These are phyloP conservation scores for Cheilosia grossa DNA, from an alignment of 2,888 invertebrate genomes.

Conservation along the genomic window DNA sequence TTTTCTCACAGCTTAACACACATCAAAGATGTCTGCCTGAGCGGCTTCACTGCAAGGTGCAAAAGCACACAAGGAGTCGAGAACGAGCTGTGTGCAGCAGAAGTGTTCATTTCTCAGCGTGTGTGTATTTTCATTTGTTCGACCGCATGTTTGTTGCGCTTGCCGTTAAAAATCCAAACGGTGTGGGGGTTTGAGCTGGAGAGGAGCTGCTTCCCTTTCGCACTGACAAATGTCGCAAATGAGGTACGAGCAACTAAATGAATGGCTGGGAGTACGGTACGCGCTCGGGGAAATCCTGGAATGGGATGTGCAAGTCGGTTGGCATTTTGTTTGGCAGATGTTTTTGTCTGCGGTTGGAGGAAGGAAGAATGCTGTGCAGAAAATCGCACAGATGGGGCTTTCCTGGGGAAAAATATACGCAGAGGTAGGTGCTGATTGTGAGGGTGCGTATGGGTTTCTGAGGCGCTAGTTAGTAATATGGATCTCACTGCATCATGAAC, in stretches of 20 bases:
- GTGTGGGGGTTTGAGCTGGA: background rate
- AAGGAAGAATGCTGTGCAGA: background rate
- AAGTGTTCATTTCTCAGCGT: conserved; percentile 35
- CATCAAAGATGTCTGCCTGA: conserved; percentile 21
- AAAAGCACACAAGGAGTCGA: background rate
- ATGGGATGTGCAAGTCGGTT: background rate
- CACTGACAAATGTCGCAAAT: conserved; percentile 40
- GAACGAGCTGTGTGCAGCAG: conserved; percentile 19
- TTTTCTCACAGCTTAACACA: conserved; percentile 41
- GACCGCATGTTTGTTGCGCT: conserved; percentile 69
- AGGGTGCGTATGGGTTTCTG: too few relatives aligned
- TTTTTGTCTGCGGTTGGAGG: background rate
- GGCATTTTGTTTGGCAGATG: background rate
- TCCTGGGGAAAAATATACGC: too few relatives aligned
- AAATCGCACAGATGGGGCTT: too few relatives aligned
- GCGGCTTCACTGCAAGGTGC: conserved; percentile 9
- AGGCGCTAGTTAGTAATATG: too few relatives aligned
- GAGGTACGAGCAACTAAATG: conserved; percentile 13
- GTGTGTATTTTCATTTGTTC: conserved; percentile 60
- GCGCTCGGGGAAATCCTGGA: background rate
- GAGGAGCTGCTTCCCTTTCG: conserved; percentile 1
- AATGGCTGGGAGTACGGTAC: conserved; percentile 31
- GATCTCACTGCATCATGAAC: too few relatives aligned
- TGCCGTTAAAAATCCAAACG: conserved; percentile 41
- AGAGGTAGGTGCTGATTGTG: too few relatives aligned